Evolutionary conservation across 2,113 vertebrate genomes (phyloP), one percentile per base, ranked within the genome.

Genomic region (Tenrec ecaudatus): DNA sequence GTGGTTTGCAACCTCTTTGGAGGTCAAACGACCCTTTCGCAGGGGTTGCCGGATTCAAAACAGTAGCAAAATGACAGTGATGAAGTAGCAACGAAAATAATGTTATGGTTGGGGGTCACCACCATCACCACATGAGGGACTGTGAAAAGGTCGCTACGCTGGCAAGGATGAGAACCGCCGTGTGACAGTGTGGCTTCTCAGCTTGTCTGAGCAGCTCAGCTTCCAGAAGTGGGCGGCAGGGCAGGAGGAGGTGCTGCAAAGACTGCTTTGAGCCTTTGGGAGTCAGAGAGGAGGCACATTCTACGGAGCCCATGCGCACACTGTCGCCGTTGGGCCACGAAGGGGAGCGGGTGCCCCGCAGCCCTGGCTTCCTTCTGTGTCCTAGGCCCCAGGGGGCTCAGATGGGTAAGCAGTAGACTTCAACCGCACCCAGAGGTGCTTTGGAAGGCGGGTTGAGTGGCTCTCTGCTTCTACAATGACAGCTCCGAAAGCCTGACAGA

Each of bases 331-430:
- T 81, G 71, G 88, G 77, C 29, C 29, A 29, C 19, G 76, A 83
- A 33, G 14, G 57, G 3, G 47, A 23, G 19, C 36, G 19, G 17
- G 73, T 60, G 60, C 47, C 80, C 62, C 60, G 43, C 25, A 84
- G 75, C 53, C 88, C 93, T 69, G 81, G 62, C 29, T 87, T 76
- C 91, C 83, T 82, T 78, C 88, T 89, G 73, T 83, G 57, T 68
- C 86, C 47, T 93, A 31, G n/a, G 19, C 17, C 33, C 71, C 22
- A 14, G 71, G 19, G 33, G 33, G 71, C 33, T 3, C 19, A 10
- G 16, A 73, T 3, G 20, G 33, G 33, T 8, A 71, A 71, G 71
- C 71, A 36, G 68, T 71, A 71, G 71, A 36, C 71, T 71, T 73
- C 6, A 6, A 73, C 36, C 20, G 33, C n/a, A 73, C 71, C 9